Base-by-base conservation (phyloP, 2,113 vertebrate genomes). In the Myrmecobius fasciatus region DNA sequence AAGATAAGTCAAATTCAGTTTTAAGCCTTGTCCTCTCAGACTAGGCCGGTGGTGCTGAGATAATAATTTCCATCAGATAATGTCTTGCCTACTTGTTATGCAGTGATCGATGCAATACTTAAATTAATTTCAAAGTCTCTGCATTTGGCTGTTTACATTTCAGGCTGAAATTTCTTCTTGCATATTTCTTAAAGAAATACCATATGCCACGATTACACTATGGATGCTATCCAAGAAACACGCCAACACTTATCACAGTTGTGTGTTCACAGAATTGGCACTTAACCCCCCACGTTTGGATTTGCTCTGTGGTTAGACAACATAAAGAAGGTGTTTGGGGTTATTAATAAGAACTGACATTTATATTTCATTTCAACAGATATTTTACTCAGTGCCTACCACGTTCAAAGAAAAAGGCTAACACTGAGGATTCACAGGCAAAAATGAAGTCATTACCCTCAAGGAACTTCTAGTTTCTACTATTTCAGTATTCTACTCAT, bases 111-210 rank as follows among this genome's bases (percentile, higher is more conserved):
- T 95, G 48, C 60, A 31, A 6, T 91, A 92, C 56, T 96, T 2
- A 93, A 48, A 52, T 36, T 96, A 9, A 91, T 91, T 96, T 95
- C 46, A 48, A 91, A 56, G 89, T 95, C n/a, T 36, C 93, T 91
- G 47, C n/a, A 91, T 52, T 94, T 94, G 92, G 89, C 49, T 94
- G n/a, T 49, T 97, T 97, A 54, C 25, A 3, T 96, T 94, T 94
- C 67, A 94, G 92, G 96, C 93, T 97, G 8, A 95, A 94, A 96
- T 97, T 96, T 96, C 47, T 56, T 97, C 83, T 95, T 90, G 92
- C 53, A 94, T 92, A 49, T 56, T 53, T 96, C 0, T 51, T 93
- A 60, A 94, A 96, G 95, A 97, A 97, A 49, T 53, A 43, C 3
- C 28, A 36, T 47, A 75, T 96, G 95, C 90, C 20, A n/a, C 12